Evolutionary conservation across 2,113 vertebrate genomes (phyloP).

Genomic region (Tenebrosternarchus preto): DNA sequence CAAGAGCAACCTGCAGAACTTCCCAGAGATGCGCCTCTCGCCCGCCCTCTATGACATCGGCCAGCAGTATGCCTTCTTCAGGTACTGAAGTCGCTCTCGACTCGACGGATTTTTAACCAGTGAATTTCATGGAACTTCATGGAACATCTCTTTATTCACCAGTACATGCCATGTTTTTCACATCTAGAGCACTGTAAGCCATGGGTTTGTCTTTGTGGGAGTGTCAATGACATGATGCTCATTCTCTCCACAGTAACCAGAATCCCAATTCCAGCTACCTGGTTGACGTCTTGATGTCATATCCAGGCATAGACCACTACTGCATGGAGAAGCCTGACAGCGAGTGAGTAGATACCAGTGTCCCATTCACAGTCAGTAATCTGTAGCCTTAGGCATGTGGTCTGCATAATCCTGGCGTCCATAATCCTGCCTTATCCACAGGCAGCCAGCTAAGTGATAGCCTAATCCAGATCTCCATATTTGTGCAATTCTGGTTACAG

Average conservation of each 20-base stretch:
- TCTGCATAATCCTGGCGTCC: no score
- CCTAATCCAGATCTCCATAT: no score
- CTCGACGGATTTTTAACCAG: not conserved
- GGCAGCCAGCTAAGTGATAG: no score
- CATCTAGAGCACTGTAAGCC: not conserved
- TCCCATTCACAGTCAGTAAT: no score
- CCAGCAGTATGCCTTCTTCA: slow-evolving; percentile 85
- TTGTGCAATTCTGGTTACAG: no score
- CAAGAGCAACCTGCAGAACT: slow-evolving; percentile 76
- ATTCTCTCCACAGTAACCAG: slow-evolving; percentile 75
- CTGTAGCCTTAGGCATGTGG: no score
- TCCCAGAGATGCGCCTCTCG: slow-evolving; percentile 83
- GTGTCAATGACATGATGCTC: not conserved
- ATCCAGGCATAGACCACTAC: slow-evolving; percentile 84
- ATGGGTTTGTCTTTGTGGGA: not conserved
- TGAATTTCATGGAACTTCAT: not conserved
- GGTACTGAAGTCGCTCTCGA: slow-evolving; percentile 55
- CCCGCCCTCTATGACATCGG: slow-evolving; percentile 83
- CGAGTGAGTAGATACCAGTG: slow-evolving; percentile 61
- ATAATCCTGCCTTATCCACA: no score
- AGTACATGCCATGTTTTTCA: not conserved
- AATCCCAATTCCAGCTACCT: slow-evolving; percentile 77
- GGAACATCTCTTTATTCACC: no score
- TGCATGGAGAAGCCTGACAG: slow-evolving; percentile 72
- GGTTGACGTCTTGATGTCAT: slow-evolving; percentile 81